Base-by-base conservation (phyloP, 1,140 invertebrate genomes). In the Antheraea mylitta region DNA sequence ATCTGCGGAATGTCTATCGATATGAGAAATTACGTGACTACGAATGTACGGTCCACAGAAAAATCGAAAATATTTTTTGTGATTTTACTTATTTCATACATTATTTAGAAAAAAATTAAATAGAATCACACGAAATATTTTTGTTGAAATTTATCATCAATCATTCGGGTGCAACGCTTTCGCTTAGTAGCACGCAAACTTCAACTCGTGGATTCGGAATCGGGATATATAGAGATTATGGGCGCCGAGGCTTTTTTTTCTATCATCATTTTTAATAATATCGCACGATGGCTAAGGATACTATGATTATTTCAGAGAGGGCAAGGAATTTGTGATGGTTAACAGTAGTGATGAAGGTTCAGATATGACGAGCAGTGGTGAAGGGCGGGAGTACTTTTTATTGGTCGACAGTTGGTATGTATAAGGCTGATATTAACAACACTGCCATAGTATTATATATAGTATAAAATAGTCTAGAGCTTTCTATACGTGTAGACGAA, bases 371-470 rank as follows among this genome's bases (percentile, higher is more conserved):
- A 79, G 77, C 67, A 81, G 80, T 72, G 82, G 79, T 75, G 83
- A 83, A 36, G 83, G 81, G 60, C 75, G 75, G 69, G 85, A 89
- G 66, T 89, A 81, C 80, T 86, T 83, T 86, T 81, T 82, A 66
- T 64, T 91, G 77, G 75, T 82, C 65, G 74, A 74, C 37, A 77
- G 72, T 66, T 91, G 89, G 89, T 91, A 91, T 89, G 88, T 90
- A 90, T 81, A 59, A 66, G 61, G 66, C 62, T 62, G 38, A 30
- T 67, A 61, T 63, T 71, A 66, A 74, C 69, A 74, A 62, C 18
- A 45, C 8, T 70, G 62, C 6, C 38, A 42, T 70, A 48, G 59
- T 13, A 16, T 18, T 19, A 37, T 7, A 18, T 19, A 37, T 7
- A 18, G 13, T 66, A 36, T 9, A 58, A 8, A 37, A 38, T 22